Conservation (phyloP, 2,797 vertebrate genomes). For the Enteromius afrohamiltoni region DNA sequence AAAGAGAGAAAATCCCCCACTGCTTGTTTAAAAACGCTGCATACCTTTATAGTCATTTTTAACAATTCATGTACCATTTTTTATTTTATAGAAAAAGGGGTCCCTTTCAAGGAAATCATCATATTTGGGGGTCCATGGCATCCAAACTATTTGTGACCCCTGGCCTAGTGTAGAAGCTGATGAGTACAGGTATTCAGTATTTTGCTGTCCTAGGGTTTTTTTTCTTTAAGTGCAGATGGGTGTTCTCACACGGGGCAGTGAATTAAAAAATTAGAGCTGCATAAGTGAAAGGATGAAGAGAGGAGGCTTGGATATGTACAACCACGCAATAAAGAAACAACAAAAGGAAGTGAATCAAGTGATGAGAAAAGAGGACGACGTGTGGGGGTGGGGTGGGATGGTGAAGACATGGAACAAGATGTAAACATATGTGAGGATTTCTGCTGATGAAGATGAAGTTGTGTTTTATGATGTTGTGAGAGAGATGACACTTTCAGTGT, state of each 20-base stretch:
- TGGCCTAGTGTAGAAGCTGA: background rate
- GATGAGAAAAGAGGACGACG: background rate
- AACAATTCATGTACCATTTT: background rate
- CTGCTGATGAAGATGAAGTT: background rate
- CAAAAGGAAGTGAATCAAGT: background rate
- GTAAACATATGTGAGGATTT: conserved; percentile 22
- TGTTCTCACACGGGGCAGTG: background rate
- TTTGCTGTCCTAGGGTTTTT: background rate
- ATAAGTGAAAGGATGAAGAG: background rate
- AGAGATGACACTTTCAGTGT: background rate
- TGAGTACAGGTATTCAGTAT: background rate
- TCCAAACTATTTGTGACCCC: background rate
- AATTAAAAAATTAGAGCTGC: background rate
- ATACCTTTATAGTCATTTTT: too few relatives aligned
- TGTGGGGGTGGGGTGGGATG: background rate
- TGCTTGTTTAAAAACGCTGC: too few relatives aligned
- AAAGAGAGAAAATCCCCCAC: too few relatives aligned
- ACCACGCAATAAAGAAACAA: background rate
- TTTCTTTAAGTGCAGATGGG: background rate
- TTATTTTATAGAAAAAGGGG: background rate
- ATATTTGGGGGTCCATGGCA: background rate
- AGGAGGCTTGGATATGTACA: background rate
- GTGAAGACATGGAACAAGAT: background rate
- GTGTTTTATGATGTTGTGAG: conserved; percentile 6
- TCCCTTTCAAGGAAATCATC: background rate